Conservation (phyloP, 1,140 invertebrate species). For the Drosophila auraria region DNA sequence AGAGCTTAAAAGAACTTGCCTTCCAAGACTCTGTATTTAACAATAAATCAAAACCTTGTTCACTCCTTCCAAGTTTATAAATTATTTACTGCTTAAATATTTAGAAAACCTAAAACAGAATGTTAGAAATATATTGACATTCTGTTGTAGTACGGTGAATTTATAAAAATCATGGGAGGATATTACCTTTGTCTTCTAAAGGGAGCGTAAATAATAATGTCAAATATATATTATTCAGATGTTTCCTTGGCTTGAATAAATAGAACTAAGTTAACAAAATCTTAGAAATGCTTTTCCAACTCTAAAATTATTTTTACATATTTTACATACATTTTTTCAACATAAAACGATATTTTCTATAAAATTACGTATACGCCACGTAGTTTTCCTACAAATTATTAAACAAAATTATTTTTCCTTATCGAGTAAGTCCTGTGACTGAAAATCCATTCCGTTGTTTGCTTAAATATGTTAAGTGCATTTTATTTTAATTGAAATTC, state of each 20-base stretch:
- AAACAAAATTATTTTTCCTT: neutral
- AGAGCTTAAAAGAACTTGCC: neutral
- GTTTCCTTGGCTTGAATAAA: no score
- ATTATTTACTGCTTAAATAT: neutral
- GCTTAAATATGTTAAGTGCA: conserved; percentile 44
- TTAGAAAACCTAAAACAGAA: neutral
- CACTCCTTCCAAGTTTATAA: neutral
- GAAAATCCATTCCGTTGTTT: conserved; percentile 18
- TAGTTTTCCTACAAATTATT: neutral
- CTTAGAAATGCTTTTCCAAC: no score
- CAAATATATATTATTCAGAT: no score
- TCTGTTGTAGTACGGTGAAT: neutral
- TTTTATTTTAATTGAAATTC: conserved; percentile 45
- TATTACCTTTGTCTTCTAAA: no score
- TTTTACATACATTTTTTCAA: neutral
- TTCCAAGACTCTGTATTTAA: neutral
- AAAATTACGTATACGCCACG: conserved; percentile 1
- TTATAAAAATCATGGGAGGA: no score
- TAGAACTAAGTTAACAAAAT: no score
- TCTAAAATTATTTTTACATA: no score
- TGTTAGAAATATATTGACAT: neutral
- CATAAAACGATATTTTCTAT: neutral
- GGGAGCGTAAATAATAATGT: no score
- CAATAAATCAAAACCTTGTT: neutral
- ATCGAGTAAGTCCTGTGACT: conserved; percentile 2